These are phyloP conservation scores for Carduelis carduelis DNA, from an alignment of 2,797 vertebrate species.

Conservation along the genomic window DNA sequence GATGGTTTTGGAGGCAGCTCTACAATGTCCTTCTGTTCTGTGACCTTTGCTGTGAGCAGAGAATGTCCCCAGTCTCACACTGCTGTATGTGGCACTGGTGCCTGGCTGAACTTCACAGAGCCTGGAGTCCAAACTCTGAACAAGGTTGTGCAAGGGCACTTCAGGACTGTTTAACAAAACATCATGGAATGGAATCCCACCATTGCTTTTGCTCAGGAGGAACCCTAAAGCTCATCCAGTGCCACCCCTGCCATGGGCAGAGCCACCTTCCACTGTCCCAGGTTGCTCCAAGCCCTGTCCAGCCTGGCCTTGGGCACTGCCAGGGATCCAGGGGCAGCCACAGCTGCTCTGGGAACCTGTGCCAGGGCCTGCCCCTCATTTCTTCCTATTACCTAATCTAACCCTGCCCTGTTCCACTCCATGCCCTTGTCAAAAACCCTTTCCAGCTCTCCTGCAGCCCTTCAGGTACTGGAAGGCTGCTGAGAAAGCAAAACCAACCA, in stretches of 20 bases:
- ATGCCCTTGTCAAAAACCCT: not conserved
- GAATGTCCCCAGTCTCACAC: not conserved
- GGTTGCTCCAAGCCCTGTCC: rapidly evolving
- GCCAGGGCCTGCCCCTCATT: not conserved
- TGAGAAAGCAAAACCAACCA: not conserved
- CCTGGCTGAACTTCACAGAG: not conserved
- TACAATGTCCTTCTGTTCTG: not conserved
- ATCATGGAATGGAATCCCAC: not conserved
- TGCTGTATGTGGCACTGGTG: not conserved
- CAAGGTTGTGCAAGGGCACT: not conserved
- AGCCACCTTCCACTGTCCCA: not conserved
- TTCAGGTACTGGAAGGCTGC: not conserved
- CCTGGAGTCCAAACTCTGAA: not conserved
- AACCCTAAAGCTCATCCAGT: not conserved
- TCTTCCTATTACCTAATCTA: not conserved
- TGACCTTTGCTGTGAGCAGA: not conserved
- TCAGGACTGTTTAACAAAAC: not conserved
- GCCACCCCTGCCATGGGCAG: rapidly evolving
- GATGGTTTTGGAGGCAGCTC: not conserved
- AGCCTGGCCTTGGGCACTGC: not conserved
- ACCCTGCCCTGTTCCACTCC: not conserved
- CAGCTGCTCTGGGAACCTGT: not conserved
- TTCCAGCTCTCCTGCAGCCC: not conserved
- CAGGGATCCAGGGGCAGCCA: not conserved
- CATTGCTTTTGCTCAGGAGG: not conserved